Conservation (phyloP, 2,797 vertebrate genomes). For the Pseudochirops cupreus region DNA sequence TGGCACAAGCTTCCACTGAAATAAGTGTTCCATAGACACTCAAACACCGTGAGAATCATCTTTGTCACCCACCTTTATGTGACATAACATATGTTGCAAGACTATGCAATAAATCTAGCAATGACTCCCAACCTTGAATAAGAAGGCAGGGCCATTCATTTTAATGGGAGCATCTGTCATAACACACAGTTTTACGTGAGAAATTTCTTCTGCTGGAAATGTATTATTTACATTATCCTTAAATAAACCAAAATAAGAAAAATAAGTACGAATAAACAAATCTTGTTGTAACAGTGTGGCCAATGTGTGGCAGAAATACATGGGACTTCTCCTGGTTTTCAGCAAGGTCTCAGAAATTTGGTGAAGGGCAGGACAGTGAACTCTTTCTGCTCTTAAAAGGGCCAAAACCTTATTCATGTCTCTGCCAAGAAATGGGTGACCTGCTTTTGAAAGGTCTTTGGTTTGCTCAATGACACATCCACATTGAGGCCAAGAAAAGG, state of each 20-base stretch:
- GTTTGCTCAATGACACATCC: not conserved
- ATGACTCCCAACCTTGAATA: accelerated
- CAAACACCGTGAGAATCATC: not conserved
- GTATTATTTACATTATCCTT: conserved; percentile 11
- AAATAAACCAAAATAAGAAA: conserved; percentile 35
- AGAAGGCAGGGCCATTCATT: not conserved
- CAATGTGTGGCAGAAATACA: not conserved
- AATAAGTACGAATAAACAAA: not conserved
- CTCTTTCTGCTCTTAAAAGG: not conserved
- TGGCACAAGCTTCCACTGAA: not conserved
- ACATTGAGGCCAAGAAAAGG: not conserved
- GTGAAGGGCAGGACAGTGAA: not conserved
- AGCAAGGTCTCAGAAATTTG: not conserved
- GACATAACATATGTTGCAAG: accelerated
- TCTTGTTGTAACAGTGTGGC: not conserved
- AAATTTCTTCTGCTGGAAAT: conserved; percentile 30
- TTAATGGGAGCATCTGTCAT: not conserved
- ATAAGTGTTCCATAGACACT: not conserved
- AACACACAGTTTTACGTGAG: not conserved
- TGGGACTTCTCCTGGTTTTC: not conserved
- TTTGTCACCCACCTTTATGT: not conserved
- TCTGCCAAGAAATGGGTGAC: not conserved
- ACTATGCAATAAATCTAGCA: accelerated
- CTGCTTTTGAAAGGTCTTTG: not conserved
- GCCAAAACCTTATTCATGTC: not conserved